Evolutionary conservation across 2,113 vertebrate genomes (phyloP).

Genomic region (Ciconia stormi): DNA sequence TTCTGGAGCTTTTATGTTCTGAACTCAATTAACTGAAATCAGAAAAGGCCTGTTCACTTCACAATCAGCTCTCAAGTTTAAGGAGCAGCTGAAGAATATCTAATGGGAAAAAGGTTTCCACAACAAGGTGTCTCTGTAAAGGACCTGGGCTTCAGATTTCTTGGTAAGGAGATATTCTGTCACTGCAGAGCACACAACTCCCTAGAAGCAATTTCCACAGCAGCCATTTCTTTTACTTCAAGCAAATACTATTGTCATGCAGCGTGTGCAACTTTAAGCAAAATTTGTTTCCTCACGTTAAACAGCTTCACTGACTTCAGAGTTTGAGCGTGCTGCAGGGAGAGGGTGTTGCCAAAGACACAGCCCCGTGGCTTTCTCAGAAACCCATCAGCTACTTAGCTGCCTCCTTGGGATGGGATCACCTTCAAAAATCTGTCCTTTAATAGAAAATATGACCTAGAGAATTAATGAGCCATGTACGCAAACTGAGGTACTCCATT

Average conservation of each 20-base stretch:
- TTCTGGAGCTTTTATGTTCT: neutral
- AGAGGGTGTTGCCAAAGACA: neutral
- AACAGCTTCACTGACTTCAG: neutral
- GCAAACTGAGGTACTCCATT: neutral
- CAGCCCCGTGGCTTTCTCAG: neutral
- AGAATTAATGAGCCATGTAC: neutral
- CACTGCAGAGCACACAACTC: neutral
- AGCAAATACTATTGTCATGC: neutral
- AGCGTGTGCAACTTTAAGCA: neutral
- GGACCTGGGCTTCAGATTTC: neutral
- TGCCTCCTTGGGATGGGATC: neutral
- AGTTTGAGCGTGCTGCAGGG: neutral
- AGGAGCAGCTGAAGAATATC: neutral
- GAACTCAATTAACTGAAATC: neutral
- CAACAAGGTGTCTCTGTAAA: neutral
- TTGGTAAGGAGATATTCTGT: neutral
- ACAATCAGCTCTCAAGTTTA: neutral
- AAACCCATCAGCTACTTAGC: neutral
- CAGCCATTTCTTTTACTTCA: neutral
- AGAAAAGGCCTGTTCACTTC: neutral
- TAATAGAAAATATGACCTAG: neutral
- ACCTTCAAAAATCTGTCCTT: neutral
- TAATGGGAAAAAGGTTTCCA: neutral
- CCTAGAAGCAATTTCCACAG: neutral
- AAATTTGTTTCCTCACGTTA: neutral